Evolutionary conservation across 2,113 vertebrate genomes (phyloP).

Genomic region (Willisornis vidua): DNA sequence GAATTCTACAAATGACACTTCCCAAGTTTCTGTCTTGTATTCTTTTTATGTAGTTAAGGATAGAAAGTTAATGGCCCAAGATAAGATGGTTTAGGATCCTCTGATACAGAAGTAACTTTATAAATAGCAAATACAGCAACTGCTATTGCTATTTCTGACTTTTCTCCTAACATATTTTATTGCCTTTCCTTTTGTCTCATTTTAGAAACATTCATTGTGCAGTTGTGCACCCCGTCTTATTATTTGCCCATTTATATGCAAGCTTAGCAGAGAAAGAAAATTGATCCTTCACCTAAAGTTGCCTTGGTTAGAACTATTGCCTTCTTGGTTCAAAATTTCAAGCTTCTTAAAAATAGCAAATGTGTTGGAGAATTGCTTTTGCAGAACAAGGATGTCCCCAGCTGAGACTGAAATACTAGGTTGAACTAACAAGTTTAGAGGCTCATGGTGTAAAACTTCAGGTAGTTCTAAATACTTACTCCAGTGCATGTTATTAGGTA

Average conservation of each 20-base stretch:
- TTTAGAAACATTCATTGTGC: neutral
- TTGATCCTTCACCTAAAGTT: neutral
- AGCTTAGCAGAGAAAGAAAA: neutral
- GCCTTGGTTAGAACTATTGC: neutral
- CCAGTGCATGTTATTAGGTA: neutral
- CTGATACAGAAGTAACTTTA: neutral
- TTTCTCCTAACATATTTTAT: neutral
- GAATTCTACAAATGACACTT: neutral
- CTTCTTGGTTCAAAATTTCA: neutral
- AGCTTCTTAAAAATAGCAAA: rapidly evolving
- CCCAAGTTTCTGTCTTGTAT: neutral
- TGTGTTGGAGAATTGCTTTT: neutral
- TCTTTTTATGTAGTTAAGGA: neutral
- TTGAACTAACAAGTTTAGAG: neutral
- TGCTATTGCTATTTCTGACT: neutral
- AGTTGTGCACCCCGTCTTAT: neutral
- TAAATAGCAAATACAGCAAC: neutral
- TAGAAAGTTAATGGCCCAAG: neutral
- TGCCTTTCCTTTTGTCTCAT: neutral
- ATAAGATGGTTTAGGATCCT: neutral
- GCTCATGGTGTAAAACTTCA: neutral
- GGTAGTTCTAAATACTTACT: neutral
- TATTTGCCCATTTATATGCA: neutral
- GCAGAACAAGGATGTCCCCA: neutral
- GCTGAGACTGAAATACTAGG: neutral